Evolutionary conservation across 2,797 vertebrate species (phyloP), one percentile per base, ranked within the genome.

Genomic region (Artibeus jamaicensis): DNA sequence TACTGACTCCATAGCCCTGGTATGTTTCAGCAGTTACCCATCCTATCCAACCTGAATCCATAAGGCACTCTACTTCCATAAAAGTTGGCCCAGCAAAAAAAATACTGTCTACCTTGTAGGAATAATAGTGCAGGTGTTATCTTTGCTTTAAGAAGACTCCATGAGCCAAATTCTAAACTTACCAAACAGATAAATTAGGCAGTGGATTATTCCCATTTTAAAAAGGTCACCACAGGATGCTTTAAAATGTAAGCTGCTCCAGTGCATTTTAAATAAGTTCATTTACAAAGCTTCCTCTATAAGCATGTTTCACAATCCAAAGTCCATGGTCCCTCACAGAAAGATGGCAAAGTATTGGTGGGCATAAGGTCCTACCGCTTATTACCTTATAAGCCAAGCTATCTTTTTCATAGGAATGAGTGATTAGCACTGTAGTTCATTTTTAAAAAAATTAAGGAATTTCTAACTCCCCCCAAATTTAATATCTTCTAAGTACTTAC

Each of bases 171-270:
- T 71, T 78, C 37, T 91, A 39, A 97, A 95, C 78, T 96, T 96
- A 96, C 42, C 55, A 79, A 97, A 96, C 82, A 96, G 95, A 95
- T 57, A 96, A 97, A 95, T 95, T 95, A 96, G 29, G 79, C 39
- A 39, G 83, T 95, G 85, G 90, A 92, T 96, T 97, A 97, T 95
- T 97, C 94, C 59, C 79, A 94, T 91, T 92, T 93, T 97, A 95
- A 97, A 97, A 95, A 88, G 87, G 88, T 93, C 95, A 89, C 88
- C 78, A 94, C 92, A 92, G 96, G 94, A 97, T 92, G 82, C 86
- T 97, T 96, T 97, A 96, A 97, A 94, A 95, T 92, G 96, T 89
- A 94, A 96, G 57, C 82, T 97, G 83, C 67, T 94, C 70, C 59
- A 93, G 21, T 91, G 89, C 78, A 96, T 97, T 95, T 96, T 91